Evolutionary conservation across 53 echinoderm and acorn worm species (phyloP).

Genomic region (Glandiceps talaboti): DNA sequence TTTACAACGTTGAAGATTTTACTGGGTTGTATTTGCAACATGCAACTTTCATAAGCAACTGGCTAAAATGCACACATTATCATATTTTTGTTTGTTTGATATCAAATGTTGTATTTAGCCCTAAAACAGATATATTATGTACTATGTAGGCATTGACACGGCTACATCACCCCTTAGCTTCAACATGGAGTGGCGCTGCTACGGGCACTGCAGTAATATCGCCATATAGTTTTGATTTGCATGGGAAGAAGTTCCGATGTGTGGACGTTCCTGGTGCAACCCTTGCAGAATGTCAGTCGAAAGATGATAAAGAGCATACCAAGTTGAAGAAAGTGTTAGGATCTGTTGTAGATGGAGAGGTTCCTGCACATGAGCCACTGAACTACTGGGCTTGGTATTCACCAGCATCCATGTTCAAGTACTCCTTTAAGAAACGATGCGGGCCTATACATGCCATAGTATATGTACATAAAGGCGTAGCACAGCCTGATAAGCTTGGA

Average conservation of each 20-base stretch:
- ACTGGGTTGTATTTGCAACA: too few species aligned
- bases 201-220: background rate
- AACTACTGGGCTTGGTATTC: background rate
- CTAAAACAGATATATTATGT: background rate
- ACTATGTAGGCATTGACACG: background rate
- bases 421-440: background rate
- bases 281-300: background rate
- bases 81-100: background rate
- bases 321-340: background rate
- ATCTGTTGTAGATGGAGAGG: background rate
- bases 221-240: background rate
- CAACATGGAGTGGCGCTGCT: background rate
- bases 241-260: background rate
- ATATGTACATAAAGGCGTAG: background rate
- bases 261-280: background rate
- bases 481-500: background rate
- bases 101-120: background rate
- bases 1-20: too few species aligned
- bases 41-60: too few species aligned
- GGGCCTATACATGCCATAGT: background rate
- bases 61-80: background rate
- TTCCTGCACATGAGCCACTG: background rate
- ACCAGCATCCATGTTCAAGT: background rate
- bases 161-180: background rate
- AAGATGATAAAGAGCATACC: background rate